Evolutionary conservation across 1,140 invertebrate genomes (phyloP), one percentile per base, ranked within the genome.

Genomic region (Diplogasteroides magnus): DNA sequence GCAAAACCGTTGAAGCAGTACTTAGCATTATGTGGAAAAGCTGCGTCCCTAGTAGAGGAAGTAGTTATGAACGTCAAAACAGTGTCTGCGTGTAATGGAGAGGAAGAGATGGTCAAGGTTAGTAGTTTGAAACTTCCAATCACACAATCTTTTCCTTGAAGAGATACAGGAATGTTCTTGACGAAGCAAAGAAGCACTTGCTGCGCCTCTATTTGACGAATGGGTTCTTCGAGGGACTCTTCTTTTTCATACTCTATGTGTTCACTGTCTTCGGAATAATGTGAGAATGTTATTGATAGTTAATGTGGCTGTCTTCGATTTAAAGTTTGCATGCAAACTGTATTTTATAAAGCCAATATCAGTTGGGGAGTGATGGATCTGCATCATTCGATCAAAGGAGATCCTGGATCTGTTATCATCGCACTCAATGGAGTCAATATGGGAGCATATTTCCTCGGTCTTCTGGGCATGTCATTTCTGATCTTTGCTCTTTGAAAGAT

Each of bases 61-160:
- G 89, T 89, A 0, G 77, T 93, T 2, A 87, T 87, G 25, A 85
- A 88, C 2, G 87, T 92, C 13, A 85, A 88, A 27, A 93, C 91
- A 0, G 91, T 93, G 0, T 87, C 89, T 26, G 90, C 91, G 0
- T 93, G 92, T 77, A 89, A 89, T 67, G 91, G 90, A 11, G 89
- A 92, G 81, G 72, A 84, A n/a, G 58, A 71, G 25, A 89, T 88
- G 73, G 56, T 74, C 56, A 28, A 70, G 63, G 69, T 69, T 31
- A 2, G 55, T 25, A 1, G 3, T 23, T 19, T 26, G 13, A 23
- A 27, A 31, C 23, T 1, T 15, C 11, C 28, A 19, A 1, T 15
- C 29, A 31, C 2, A 32, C 11, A 31, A 15, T 15, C 29, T 14
- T 23, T 76, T 90, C 91, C 84, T 75, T 77, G 64, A 56, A 77